phyloP scores from a whole-genome alignment of 2,113 vertebrate genomes.

The Myotis lucifugus region DNA sequence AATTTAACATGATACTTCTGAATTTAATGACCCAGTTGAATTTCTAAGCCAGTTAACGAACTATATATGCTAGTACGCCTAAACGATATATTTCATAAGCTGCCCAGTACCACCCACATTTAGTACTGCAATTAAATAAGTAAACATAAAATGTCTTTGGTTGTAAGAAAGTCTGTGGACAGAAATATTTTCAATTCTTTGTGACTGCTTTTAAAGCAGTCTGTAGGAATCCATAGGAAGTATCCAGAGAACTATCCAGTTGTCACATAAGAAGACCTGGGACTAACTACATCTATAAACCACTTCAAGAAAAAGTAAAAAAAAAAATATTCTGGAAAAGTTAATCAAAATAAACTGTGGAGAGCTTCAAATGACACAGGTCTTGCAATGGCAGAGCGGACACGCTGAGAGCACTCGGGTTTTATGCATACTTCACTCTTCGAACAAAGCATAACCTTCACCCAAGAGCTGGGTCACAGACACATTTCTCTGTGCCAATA shows the following conservation, averaged over 20 bases:
- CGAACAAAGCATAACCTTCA: neutral
- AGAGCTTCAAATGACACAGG: neutral
- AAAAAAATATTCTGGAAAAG: neutral
- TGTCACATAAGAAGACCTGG: neutral
- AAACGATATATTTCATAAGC: constrained; percentile 5
- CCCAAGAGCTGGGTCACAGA: neutral
- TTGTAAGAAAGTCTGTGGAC: neutral
- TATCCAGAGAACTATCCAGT: neutral
- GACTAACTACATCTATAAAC: neutral
- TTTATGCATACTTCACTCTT: neutral
- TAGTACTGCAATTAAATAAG: neutral
- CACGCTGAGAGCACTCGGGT: neutral
- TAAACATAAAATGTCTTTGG: constrained; percentile 14
- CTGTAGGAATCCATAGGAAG: neutral
- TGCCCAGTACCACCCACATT: neutral
- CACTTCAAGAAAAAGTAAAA: neutral
- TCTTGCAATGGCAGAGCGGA: neutral
- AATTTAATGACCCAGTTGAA: neutral
- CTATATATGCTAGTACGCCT: neutral
- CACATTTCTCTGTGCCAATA: neutral
- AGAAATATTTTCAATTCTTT: constrained; percentile 45
- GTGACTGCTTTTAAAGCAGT: neutral
- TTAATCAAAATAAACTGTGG: constrained; percentile 1
- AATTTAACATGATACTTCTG: neutral
- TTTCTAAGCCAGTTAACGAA: neutral